A percentile compares a stretch with the other conserved stretches of the same genome.
Conservation (phyloP, 2,113 vertebrate genomes). For the Dipodomys ordii region DNA sequence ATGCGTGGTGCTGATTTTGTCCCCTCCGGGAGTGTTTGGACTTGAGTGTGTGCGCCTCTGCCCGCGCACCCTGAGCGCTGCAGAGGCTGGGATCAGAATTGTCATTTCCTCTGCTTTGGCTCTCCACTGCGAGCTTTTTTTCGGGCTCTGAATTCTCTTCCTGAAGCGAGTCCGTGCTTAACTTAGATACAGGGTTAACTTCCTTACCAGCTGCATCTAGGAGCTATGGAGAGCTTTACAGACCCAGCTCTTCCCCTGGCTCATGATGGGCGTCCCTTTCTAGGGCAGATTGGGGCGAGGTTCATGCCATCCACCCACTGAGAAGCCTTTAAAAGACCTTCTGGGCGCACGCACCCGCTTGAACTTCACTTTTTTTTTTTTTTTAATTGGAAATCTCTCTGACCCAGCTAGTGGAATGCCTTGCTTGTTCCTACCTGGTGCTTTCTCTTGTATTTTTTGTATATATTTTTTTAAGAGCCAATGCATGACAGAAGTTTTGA, state of each 20-base stretch:
- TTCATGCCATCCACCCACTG: background rate
- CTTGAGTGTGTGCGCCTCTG: slow-evolving; percentile 57
- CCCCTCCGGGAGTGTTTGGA: background rate
- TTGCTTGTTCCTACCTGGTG: background rate
- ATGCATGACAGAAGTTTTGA: slow-evolving; percentile 58
- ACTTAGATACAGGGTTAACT: slow-evolving; percentile 35
- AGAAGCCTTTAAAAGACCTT: background rate
- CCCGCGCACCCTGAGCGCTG: slow-evolving; percentile 59
- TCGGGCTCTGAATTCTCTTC: background rate
- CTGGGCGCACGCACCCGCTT: slow-evolving; percentile 22
- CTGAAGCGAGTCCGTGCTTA: background rate
- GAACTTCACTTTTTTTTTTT: slow-evolving; percentile 13
- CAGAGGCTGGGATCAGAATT: slow-evolving; percentile 63
- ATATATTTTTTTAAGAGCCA: background rate
- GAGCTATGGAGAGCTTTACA: background rate
- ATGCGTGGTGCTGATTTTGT: background rate
- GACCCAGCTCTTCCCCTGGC: background rate
- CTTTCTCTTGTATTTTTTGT: background rate
- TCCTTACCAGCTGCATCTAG: background rate
- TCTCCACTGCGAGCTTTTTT: slow-evolving; percentile 11
- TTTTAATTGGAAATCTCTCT: background rate
- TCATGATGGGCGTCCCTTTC: background rate
- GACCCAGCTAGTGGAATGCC: background rate
- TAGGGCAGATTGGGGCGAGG: background rate
- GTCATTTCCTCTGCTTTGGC: background rate